Percentiles rank a stretch among this genome's conserved stretches.
Evolutionary conservation across 92 coral and sea anemone genomes (phyloP).

Genomic region (Pocillopora meandrina): DNA sequence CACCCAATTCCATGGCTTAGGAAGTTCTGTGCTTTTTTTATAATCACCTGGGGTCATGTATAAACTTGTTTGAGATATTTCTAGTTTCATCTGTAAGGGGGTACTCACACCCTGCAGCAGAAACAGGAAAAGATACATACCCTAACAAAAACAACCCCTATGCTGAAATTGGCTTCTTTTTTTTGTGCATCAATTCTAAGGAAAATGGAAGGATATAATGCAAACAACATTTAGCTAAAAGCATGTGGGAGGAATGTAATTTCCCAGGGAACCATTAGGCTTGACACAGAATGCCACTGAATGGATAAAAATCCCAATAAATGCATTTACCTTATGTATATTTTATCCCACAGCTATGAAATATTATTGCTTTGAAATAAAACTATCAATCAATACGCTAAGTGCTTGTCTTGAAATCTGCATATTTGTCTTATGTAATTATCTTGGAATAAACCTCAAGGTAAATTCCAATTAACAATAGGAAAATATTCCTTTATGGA

Average conservation of each 20-base stretch:
- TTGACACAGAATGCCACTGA: slow-evolving; percentile 2
- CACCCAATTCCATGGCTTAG: slow-evolving; percentile 2
- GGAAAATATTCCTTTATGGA: background rate
- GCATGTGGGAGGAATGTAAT: slow-evolving; percentile 3
- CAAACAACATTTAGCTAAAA: slow-evolving; percentile 11
- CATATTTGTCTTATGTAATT: background rate
- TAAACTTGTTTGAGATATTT: slow-evolving; percentile 1
- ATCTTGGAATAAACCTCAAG: background rate
- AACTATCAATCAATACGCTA: background rate
- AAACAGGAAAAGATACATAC: background rate
- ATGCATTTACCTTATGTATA: background rate
- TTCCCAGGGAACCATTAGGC: background rate
- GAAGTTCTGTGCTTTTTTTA: background rate
- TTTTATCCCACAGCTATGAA: background rate
- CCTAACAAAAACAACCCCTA: background rate
- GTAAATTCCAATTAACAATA: background rate
- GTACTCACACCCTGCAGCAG: background rate
- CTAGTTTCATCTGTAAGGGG: background rate
- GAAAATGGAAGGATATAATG: background rate
- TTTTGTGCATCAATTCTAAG: background rate
- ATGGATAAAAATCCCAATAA: background rate
- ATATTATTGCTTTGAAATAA: background rate
- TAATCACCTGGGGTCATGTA: background rate
- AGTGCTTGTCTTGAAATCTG: slow-evolving; percentile 1
- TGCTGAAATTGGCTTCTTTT: background rate